phyloP scores from a whole-genome alignment of 2,888 invertebrate species.

The Tenthredo livida region DNA sequence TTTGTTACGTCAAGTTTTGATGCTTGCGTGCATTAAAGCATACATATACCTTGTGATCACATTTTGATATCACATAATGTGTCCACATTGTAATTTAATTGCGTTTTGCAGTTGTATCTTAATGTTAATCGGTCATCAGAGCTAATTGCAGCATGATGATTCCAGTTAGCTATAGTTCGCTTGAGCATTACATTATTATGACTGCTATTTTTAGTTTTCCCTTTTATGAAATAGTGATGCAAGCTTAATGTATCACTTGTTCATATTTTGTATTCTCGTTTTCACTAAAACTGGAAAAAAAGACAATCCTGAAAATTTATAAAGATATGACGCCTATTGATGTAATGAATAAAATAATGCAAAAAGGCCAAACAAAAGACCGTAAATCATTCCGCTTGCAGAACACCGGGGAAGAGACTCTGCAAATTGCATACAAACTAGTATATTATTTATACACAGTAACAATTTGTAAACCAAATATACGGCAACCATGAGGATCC shows the following conservation, averaged over 20 bases:
- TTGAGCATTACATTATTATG: neutral
- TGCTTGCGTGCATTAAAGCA: neutral
- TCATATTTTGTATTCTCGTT: conserved; percentile 69
- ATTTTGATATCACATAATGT: neutral
- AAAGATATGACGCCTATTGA: conserved; percentile 93
- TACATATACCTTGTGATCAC: neutral
- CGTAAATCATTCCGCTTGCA: conserved; percentile 99
- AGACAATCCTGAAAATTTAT: conserved; percentile 91
- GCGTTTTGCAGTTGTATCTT: neutral
- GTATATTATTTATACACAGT: conserved; percentile 95
- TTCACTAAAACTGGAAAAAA: conserved; percentile 85
- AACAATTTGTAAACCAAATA: conserved; percentile 97
- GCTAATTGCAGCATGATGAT: neutral
- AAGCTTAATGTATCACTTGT: neutral
- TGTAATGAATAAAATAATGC: conserved; percentile 97
- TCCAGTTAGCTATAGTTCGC: neutral
- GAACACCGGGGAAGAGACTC: conserved; percentile 97
- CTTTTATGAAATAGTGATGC: neutral
- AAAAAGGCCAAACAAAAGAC: conserved; percentile 97
- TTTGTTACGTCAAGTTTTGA: too few species aligned
- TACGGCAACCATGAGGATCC: conserved; percentile 82
- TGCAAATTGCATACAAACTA: conserved; percentile 92
- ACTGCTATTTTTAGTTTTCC: neutral
- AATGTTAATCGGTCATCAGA: neutral
- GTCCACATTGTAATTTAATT: neutral